Conservation (phyloP, 2,113 vertebrate species). For the Oceanodroma tethys region DNA sequence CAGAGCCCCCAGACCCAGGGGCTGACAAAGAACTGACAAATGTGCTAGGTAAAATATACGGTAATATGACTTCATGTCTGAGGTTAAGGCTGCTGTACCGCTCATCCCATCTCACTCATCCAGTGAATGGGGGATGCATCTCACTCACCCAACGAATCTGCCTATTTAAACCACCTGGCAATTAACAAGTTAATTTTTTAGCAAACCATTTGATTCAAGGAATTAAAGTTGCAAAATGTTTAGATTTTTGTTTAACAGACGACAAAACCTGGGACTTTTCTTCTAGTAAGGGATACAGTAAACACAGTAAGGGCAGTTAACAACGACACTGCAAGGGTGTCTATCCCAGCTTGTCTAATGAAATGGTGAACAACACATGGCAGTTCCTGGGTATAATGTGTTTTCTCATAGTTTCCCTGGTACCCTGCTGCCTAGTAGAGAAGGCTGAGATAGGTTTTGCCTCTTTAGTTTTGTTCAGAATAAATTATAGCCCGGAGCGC, state of each 20-base stretch:
- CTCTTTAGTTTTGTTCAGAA: slow-evolving; percentile 3
- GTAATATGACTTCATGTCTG: not conserved
- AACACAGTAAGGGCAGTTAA: not conserved
- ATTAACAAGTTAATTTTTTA: not conserved
- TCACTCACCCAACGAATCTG: not conserved
- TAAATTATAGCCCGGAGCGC: not conserved
- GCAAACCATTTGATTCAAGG: not conserved
- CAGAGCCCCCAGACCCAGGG: not conserved
- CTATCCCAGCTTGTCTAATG: not conserved
- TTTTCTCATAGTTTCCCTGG: not conserved
- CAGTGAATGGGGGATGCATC: not conserved
- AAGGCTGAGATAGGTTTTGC: not conserved
- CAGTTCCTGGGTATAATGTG: not conserved
- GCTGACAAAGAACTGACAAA: not conserved
- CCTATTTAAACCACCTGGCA: not conserved
- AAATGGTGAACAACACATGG: not conserved
- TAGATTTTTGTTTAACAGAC: not conserved
- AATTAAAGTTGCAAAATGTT: not conserved
- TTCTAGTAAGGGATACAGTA: not conserved
- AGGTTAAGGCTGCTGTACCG: not conserved
- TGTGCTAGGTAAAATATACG: not conserved
- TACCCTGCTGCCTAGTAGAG: not conserved
- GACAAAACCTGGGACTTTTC: not conserved
- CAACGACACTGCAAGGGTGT: accelerated
- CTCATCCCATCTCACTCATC: not conserved